These are phyloP conservation scores for Colletes collaris DNA, from an alignment of 2,888 invertebrate genomes.

Conservation along the genomic window DNA sequence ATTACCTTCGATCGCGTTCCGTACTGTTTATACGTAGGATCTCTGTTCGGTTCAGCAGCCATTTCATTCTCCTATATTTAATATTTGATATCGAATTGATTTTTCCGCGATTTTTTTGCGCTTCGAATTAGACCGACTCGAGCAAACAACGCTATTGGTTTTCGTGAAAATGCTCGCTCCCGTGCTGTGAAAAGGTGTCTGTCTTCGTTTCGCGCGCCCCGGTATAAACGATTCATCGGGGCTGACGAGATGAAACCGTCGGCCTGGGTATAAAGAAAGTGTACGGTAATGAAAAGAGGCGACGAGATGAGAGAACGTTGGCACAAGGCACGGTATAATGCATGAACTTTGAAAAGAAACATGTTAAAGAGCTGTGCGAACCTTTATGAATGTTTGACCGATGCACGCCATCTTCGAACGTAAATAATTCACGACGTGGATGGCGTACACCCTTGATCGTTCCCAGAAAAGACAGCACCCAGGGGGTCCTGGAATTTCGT, in stretches of 20 bases:
- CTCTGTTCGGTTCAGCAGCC: too few species aligned
- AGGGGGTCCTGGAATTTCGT: slow-evolving; percentile 16
- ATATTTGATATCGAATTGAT: too few species aligned
- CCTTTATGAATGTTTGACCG: slow-evolving; percentile 54
- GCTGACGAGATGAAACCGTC: not conserved
- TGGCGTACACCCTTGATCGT: slow-evolving; percentile 24
- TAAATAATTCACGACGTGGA: slow-evolving; percentile 47
- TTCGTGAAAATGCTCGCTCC: not conserved
- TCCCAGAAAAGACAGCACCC: slow-evolving; percentile 4
- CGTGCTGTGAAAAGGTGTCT: not conserved
- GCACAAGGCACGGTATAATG: not conserved
- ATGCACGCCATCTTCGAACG: slow-evolving; percentile 36
- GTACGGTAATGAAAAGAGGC: slow-evolving; percentile 30
- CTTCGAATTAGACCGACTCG: too few species aligned
- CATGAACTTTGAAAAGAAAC: slow-evolving; percentile 36
- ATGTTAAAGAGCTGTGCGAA: slow-evolving; percentile 28
- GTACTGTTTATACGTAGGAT: too few species aligned
- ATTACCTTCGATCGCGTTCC: too few species aligned
- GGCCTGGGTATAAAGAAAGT: not conserved
- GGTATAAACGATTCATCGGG: slow-evolving; percentile 30
- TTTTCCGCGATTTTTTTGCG: too few species aligned
- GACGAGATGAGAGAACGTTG: slow-evolving; percentile 10
- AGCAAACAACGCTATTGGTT: too few species aligned
- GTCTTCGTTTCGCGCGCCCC: not conserved
- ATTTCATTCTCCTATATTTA: too few species aligned